These are phyloP conservation scores for Aphodius sticticus DNA, from an alignment of 2,888 invertebrate genomes.

Conservation along the genomic window DNA sequence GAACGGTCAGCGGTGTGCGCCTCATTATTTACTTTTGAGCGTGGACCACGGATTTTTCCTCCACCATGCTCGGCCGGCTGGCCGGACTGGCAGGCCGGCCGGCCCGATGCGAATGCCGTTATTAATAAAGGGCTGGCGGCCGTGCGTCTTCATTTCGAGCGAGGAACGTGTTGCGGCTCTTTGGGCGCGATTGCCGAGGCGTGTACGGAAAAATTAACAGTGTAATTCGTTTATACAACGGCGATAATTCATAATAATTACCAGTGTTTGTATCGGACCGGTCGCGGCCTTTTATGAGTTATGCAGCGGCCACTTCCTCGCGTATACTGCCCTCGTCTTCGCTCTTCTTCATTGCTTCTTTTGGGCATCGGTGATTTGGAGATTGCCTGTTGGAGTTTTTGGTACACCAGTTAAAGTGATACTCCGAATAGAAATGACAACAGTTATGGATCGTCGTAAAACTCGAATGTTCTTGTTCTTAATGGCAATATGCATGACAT, in stretches of 20 bases:
- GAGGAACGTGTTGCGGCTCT: conserved; percentile 9
- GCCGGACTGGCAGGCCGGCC: neutral
- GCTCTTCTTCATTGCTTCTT: neutral
- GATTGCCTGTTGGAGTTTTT: neutral
- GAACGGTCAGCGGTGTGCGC: neutral
- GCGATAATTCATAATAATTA: conserved; percentile 26
- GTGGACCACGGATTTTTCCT: conserved; percentile 27
- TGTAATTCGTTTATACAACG: conserved; percentile 24
- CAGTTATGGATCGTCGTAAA: too few species aligned
- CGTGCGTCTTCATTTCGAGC: conserved; percentile 32
- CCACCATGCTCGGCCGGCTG: conserved; percentile 9
- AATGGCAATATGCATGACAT: too few species aligned
- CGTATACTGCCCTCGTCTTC: conserved; percentile 7
- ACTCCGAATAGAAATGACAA: too few species aligned
- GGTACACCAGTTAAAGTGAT: too few species aligned
- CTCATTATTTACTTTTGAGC: conserved; percentile 36
- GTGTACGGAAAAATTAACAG: conserved; percentile 22
- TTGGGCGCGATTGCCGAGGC: conserved; percentile 14
- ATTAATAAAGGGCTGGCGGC: conserved; percentile 28
- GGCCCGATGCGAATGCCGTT: conserved; percentile 9
- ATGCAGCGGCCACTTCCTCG: neutral
- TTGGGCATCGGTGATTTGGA: neutral
- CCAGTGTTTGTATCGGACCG: conserved; percentile 12
- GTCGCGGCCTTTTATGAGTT: conserved; percentile 20
- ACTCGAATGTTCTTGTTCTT: too few species aligned